Evolutionary conservation across 2,797 vertebrate genomes (phyloP), one percentile per base, ranked within the genome.

Genomic region (Macrochelys suwanniensis): DNA sequence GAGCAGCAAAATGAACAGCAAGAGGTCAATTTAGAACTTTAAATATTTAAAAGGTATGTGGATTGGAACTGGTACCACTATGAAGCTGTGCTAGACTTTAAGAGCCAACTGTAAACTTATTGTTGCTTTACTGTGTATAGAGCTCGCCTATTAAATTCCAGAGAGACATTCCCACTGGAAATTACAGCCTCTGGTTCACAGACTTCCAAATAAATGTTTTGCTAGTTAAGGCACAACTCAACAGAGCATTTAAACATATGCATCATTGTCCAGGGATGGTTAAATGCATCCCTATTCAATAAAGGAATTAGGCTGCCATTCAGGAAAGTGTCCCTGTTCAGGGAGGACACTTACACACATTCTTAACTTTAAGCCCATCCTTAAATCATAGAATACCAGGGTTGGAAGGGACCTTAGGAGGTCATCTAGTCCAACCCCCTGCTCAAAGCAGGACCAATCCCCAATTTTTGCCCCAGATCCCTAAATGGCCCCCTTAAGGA

Each of bases 11-110:
- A 84, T 71, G 31, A 91, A 77, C 4, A 92, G 42, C 26, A 97
- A 53, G 19, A 95, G 10, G 87, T 82, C 74, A 93, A 19, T 94
- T 53, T 54, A 89, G 56, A 88, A 31, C 71, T 47, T 83, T 85
- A 93, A 97, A 87, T 96, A 92, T 95, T 95, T 95, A 50, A 85
- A 84, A 95, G 54, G 16, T 77, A 11, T 13, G 25, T 80, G 31
- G 53, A 87, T 57, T 45, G 33, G 12, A 15, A 78, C 84, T 17
- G 7, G 19, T 31, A 91, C 74, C 61, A 82, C 80, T 82, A 19
- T 7, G 16, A 21, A 84, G 15, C 68, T 21, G 80, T 91, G 0
- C 7, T 61, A 19, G 23, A 89, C 5, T 85, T 61, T 81, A 76
- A 94, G 11, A 45, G 45, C 26, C 12, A 49, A 71, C 19, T 74